Percentiles rank a stretch among this genome's conserved stretches.
Conservation (phyloP, 2,888 invertebrate genomes). For the Uropetala carovei region DNA sequence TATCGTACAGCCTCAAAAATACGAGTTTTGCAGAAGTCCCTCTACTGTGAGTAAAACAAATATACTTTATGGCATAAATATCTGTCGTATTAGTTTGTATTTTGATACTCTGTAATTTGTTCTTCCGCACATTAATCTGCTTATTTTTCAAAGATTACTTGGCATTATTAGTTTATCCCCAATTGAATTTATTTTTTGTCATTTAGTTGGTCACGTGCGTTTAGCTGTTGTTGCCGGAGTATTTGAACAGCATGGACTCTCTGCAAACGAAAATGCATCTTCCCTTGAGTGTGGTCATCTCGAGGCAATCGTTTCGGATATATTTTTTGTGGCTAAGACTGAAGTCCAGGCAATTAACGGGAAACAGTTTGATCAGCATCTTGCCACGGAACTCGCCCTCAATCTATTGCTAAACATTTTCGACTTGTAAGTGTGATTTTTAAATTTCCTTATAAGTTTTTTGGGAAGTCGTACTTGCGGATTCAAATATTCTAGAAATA, state of each 20-base stretch:
- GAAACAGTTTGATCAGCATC: conserved; percentile 77
- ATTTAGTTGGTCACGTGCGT: conserved; percentile 76
- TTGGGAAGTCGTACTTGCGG: no score
- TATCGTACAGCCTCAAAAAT: conserved; percentile 88
- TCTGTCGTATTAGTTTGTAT: no score
- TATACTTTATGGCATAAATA: neutral
- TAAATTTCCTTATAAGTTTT: no score
- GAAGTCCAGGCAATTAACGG: conserved; percentile 79
- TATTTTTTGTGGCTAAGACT: conserved; percentile 85
- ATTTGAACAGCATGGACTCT: conserved; percentile 84
- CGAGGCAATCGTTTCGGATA: conserved; percentile 84
- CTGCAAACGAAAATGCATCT: conserved; percentile 82
- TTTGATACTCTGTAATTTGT: no score
- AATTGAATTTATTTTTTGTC: conserved; percentile 66
- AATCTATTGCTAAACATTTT: conserved; percentile 83
- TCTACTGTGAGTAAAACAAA: conserved; percentile 79
- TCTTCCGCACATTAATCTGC: no score
- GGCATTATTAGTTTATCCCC: neutral
- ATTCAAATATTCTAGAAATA: no score
- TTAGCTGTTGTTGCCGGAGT: conserved; percentile 82
- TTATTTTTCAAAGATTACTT: neutral
- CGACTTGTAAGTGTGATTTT: conserved; percentile 78
- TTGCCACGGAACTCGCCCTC: conserved; percentile 81
- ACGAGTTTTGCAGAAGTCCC: conserved; percentile 79
- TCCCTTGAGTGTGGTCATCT: conserved; percentile 83